Base-by-base conservation (phyloP, 2,113 vertebrate genomes). In the Tursiops truncatus region DNA sequence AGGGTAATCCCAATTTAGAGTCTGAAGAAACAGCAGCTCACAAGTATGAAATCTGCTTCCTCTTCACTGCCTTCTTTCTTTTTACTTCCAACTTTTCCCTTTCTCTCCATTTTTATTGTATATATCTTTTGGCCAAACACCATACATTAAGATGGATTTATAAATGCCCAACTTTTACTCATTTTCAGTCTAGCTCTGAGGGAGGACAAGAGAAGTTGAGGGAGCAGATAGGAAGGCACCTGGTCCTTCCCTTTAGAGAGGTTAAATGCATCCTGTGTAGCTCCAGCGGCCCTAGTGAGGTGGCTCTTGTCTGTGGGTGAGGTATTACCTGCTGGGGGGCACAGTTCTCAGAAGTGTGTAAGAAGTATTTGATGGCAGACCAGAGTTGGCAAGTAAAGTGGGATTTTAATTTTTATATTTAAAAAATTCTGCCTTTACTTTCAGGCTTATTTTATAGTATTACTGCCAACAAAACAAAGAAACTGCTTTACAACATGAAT, bases 361-460 rank as follows among this genome's bases (percentile, higher is more conserved):
- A 50, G 26, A 11, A 33, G 11, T 62, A 20, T 15, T 53, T 63
- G 63, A 14, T n/a, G 63, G 84, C 31, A 83, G 28, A 33, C 14
- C 44, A 14, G 60, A 71, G 41, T 33, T 65, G 56, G 70, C 76
- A 96, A 41, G 38, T 38, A 63, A 83, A 89, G 44, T 13, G 3
- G 20, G 28, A 73, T 60, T 93, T 84, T n/a, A n/a, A 38, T 74
- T 93, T 91, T 88, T 25, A 26, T n/a, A 60, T 60, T 73, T 67
- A 65, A 60, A 91, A 96, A 58, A 21, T 90, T 7, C 3, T 74
- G 70, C 15, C 44, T 81, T 73, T 89, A 44, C 41, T 50, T 76
- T 94, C 21, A 71, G 25, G 56, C 17, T 60, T 73, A 25, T 83
- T 25, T 95, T 65, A 53, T 36, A 60, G 21, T 18, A 23, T 28